Conservation (phyloP, 2,888 invertebrate species). For the Zaprionus bogoriensis region DNA sequence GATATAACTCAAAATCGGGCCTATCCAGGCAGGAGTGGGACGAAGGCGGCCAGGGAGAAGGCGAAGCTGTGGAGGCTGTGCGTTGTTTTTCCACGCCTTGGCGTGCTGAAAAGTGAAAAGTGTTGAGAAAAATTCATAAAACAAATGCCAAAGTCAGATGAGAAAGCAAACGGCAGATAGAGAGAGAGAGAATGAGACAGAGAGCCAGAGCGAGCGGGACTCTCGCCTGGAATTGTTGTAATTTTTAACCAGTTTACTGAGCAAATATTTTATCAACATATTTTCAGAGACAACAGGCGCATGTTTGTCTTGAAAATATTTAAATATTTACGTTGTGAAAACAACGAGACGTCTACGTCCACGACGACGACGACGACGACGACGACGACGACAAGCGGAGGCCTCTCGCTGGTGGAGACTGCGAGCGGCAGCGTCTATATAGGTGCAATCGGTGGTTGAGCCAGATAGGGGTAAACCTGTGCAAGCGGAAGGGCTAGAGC, state of each 20-base stretch:
- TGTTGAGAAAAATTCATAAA: conserved; percentile 66
- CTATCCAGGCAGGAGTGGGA: neutral
- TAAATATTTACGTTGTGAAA: conserved; percentile 82
- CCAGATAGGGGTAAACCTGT: neutral
- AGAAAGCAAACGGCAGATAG: conserved; percentile 3
- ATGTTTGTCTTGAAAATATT: conserved; percentile 82
- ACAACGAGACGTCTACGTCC: conserved; percentile 62
- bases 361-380: too few species aligned
- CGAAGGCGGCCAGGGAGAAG: neutral
- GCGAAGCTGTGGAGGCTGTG: conserved; percentile 33
- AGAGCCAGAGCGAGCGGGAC: conserved; percentile 7
- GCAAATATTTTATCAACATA: conserved; percentile 79
- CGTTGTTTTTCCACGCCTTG: conserved; percentile 65
- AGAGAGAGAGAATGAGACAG: conserved; percentile 15
- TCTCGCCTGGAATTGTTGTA: conserved; percentile 56
- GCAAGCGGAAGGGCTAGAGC: neutral
- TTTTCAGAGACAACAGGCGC: conserved; percentile 81
- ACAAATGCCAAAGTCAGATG: conserved; percentile 70
- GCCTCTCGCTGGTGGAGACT: conserved; percentile 25
- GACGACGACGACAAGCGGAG: conserved; percentile 35
- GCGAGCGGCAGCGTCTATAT: conserved; percentile 7
- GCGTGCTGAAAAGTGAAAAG: conserved; percentile 58
- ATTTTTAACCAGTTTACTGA: conserved; percentile 78
- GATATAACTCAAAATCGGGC: conserved; percentile 30
- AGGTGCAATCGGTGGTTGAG: conserved; percentile 2